Base-by-base conservation (phyloP, 2,113 vertebrate genomes). In the Pica pica region DNA sequence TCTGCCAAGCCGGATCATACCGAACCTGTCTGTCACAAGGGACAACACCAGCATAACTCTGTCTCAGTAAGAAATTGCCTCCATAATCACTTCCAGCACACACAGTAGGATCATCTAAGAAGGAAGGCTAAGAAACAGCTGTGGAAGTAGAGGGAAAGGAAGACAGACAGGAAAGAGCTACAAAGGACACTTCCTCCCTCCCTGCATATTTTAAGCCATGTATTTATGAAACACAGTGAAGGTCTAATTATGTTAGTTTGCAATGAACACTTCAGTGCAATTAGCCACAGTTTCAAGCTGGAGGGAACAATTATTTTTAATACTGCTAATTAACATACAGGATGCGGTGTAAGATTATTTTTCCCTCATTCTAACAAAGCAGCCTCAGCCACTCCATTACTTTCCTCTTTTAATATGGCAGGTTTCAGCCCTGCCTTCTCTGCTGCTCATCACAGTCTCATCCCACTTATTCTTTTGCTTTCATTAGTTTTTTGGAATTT, bases 261-360 rank as follows among this genome's bases (percentile, higher is more conserved):
- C 92, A 96, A 93, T 75, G 92, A 97, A 82, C 82, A 91, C 69
- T 97, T 93, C 94, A 96, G 95, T 97, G 90, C 85, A 95, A 91
- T 90, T 95, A 97, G 87, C 89, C 87, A 96, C 92, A 91, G 79
- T 94, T 95, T 96, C 89, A 92, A 89, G 93, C 92, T 96, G 83
- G 61, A 94, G 90, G 90, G 95, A 97, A 95, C 95, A 97, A 97
- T 94, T 97, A 92, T 96, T 98, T 98, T 97, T 93, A 97, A 95
- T 95, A 92, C 47, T 91, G 92, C 59, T 97, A 96, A 98, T 97
- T 98, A 97, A 94, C 18, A 14, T 94, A 82, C 79, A 89, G 67
- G 44, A 92, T 94, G 68, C 7, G 1, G 23, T 30, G 14, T 42
- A 74, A 88, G 49, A 73, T 60, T 27, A 20, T 44, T 65, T 77